A percentile compares a stretch with the other conserved stretches of the same genome.
Conservation (phyloP, 1,140 invertebrate species). For the Drosophila navojoa region DNA sequence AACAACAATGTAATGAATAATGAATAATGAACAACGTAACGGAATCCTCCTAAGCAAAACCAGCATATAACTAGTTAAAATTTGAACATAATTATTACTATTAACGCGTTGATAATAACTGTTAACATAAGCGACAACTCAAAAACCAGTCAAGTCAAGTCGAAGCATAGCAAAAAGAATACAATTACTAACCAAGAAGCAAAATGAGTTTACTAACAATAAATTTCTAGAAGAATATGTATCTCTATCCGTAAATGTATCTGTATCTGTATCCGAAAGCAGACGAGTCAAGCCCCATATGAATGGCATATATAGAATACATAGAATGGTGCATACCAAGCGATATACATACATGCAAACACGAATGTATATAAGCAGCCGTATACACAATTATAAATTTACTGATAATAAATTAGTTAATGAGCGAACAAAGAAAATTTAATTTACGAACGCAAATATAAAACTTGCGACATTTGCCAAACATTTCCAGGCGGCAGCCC, state of each 20-base stretch:
- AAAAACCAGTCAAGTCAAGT: slow-evolving; percentile 75
- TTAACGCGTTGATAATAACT: slow-evolving; percentile 69
- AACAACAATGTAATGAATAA: slow-evolving; percentile 43
- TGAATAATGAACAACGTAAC: slow-evolving; percentile 64
- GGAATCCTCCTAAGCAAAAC: slow-evolving; percentile 74
- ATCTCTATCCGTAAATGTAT: background rate
- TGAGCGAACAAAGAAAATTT: slow-evolving; percentile 41
- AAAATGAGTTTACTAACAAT: slow-evolving; percentile 64
- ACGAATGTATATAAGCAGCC: slow-evolving; percentile 39
- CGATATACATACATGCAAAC: slow-evolving; percentile 50
- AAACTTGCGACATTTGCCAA: slow-evolving; percentile 51
- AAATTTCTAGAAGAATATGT: slow-evolving; percentile 54
- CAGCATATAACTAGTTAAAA: slow-evolving; percentile 68
- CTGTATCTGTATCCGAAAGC: slow-evolving; percentile 20
- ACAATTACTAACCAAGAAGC: slow-evolving; percentile 62
- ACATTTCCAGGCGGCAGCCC: slow-evolving; percentile 52
- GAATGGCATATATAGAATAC: slow-evolving; percentile 60
- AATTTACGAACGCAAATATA: slow-evolving; percentile 49
- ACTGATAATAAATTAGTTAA: slow-evolving; percentile 78
- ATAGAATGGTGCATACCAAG: slow-evolving; percentile 30
- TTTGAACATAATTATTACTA: slow-evolving; percentile 63
- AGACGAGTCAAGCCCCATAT: slow-evolving; percentile 55
- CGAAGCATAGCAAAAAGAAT: slow-evolving; percentile 66
- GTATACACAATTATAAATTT: slow-evolving; percentile 65
- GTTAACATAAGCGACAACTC: slow-evolving; percentile 59